Conservation (phyloP, 2,888 invertebrate genomes). For the Limnephilus rhombicus region DNA sequence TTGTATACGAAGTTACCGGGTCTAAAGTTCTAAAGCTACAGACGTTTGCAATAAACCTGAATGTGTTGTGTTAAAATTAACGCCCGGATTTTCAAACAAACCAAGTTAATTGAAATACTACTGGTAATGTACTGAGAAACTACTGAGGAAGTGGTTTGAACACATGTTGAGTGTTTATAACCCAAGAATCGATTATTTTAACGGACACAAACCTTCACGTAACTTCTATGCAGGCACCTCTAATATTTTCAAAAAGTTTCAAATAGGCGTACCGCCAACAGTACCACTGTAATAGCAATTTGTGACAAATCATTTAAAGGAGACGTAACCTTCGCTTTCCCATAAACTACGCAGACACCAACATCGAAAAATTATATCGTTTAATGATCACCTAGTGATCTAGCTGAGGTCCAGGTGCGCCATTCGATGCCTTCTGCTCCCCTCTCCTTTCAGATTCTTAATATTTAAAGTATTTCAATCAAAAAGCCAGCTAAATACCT, state of each 20-base stretch:
- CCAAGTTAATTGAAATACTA: constrained; percentile 1
- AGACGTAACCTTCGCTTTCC: not conserved
- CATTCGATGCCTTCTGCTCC: too few relatives aligned
- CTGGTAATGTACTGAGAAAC: not conserved
- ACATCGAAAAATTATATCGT: too few relatives aligned
- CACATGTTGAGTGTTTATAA: not conserved
- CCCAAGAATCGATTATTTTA: not conserved
- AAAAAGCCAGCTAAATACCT: not conserved
- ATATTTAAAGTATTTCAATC: not conserved
- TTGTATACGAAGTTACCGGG: not conserved
- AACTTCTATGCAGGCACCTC: not conserved
- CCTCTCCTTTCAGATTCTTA: too few relatives aligned
- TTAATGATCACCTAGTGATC: too few relatives aligned
- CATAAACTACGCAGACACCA: not conserved
- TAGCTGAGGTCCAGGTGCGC: too few relatives aligned
- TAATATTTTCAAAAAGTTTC: not conserved
- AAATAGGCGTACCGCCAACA: not conserved
- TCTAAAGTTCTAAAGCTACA: not conserved
- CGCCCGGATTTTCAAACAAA: constrained; percentile 12
- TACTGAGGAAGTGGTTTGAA: not conserved
- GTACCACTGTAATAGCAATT: not conserved
- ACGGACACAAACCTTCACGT: not conserved
- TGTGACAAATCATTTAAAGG: not conserved
- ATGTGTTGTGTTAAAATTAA: constrained; percentile 30
- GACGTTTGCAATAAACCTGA: constrained; percentile 17